phyloP scores from a whole-genome alignment of 2,113 vertebrate genomes.

The Penelope pileata region DNA sequence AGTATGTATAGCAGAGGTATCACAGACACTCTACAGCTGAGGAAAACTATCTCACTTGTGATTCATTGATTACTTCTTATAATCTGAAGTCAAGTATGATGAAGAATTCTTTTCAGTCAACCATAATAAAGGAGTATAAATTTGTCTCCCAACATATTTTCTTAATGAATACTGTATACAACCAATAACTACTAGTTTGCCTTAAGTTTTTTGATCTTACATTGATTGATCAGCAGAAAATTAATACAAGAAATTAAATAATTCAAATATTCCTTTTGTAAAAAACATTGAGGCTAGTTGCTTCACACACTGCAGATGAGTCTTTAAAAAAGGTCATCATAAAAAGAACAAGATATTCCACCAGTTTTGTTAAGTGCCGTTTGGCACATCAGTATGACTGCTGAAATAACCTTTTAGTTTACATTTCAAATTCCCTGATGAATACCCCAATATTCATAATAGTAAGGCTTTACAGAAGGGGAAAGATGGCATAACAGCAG shows the following conservation, averaged over 20 bases:
- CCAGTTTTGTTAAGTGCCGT: background rate
- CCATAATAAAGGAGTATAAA: background rate
- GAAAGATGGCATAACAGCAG: background rate
- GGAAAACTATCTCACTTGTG: background rate
- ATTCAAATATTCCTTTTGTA: background rate
- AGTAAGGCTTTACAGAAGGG: background rate
- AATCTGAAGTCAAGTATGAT: background rate
- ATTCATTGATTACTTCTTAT: constrained; percentile 2
- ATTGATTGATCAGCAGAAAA: background rate
- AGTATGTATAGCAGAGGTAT: background rate
- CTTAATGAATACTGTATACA: background rate
- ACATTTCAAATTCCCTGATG: background rate
- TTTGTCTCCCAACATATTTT: background rate
- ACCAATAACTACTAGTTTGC: background rate
- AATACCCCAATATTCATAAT: background rate
- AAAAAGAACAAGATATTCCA: background rate
- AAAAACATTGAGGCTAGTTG: background rate
- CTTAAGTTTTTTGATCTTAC: background rate
- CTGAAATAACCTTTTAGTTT: background rate
- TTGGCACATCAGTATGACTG: background rate
- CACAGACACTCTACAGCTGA: background rate
- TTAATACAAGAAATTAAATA: background rate
- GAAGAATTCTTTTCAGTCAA: background rate
- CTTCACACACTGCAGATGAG: background rate
- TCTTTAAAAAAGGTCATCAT: background rate